These are phyloP conservation scores for Paramuricea clavata DNA, from an alignment of 92 coral and sea anemone genomes.

Conservation along the genomic window DNA sequence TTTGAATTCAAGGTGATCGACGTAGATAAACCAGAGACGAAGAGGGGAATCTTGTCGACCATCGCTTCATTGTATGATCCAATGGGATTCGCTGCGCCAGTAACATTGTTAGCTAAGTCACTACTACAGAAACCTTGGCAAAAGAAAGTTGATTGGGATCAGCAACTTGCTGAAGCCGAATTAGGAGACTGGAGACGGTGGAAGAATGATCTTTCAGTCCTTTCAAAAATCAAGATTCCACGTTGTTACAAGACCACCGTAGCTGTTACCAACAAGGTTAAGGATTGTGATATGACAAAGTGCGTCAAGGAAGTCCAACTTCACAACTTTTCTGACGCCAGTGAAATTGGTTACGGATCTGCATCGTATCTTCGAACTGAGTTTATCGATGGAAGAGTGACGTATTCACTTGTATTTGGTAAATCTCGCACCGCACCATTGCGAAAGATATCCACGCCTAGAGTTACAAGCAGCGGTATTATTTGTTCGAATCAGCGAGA, in stretches of 20 bases:
- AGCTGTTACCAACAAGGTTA: background rate
- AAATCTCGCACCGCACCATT: conserved; percentile 7
- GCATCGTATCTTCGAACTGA: background rate
- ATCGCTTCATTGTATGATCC: conserved; percentile 3
- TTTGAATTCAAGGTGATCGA: background rate
- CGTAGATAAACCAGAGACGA: background rate
- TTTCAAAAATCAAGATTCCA: background rate
- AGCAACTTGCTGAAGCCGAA: background rate
- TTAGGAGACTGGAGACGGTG: background rate
- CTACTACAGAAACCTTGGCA: background rate
- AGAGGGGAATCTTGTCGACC: background rate
- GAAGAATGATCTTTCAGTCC: background rate
- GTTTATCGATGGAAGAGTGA: background rate
- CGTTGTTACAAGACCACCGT: background rate
- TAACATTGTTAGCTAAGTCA: background rate
- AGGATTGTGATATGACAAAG: background rate
- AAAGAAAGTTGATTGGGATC: background rate
- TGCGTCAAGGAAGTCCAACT: conserved; percentile 19
- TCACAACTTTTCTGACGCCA: conserved; percentile 25
- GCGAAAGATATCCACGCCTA: background rate
- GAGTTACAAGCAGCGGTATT: conserved; percentile 23
- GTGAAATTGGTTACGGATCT: conserved; percentile 17
- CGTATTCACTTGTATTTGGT: conserved; percentile 4
- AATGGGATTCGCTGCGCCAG: background rate
- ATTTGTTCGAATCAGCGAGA: background rate